Conservation (phyloP, 2,888 invertebrate genomes). For the Lottia gigantea region DNA sequence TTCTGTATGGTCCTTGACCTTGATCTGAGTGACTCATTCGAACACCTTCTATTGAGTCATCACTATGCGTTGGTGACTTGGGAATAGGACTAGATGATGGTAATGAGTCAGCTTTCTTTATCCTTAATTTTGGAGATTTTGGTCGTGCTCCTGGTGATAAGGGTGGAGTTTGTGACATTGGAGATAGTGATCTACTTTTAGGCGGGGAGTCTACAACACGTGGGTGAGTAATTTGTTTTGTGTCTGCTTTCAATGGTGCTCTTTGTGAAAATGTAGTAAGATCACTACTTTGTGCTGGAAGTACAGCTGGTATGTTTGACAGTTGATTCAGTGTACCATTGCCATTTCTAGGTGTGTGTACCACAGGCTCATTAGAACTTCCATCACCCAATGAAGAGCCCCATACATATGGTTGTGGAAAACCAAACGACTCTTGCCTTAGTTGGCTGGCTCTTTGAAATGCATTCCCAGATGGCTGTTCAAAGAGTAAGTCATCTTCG, state of each 20-base stretch:
- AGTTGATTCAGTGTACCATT: conserved; percentile 11
- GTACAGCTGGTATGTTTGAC: conserved; percentile 42
- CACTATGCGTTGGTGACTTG: conserved; percentile 19
- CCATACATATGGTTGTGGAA: conserved; percentile 4
- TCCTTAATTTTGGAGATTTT: conserved; percentile 3
- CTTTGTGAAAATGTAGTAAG: conserved; percentile 53
- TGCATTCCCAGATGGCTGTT: conserved; percentile 29
- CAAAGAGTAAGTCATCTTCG: conserved; percentile 54
- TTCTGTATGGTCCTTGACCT: conserved; percentile 27
- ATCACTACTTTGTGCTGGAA: conserved; percentile 54
- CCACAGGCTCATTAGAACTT: neutral
- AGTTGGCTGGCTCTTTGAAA: conserved; percentile 7
- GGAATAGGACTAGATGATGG: neutral
- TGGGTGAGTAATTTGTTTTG: neutral
- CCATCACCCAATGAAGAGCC: conserved; percentile 12
- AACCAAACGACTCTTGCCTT: conserved; percentile 9
- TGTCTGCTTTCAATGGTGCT: conserved; percentile 28
- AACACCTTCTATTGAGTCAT: conserved; percentile 29
- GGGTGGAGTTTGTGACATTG: neutral
- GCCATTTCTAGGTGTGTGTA: neutral
- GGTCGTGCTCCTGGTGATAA: neutral
- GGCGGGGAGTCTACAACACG: neutral
- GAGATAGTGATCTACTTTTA: conserved; percentile 4
- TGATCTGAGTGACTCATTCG: conserved; percentile 29
- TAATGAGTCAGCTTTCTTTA: conserved; percentile 12